Conservation (phyloP, 64 coral and sea anemone genomes). For the Hydrozoanthus tunicans region DNA sequence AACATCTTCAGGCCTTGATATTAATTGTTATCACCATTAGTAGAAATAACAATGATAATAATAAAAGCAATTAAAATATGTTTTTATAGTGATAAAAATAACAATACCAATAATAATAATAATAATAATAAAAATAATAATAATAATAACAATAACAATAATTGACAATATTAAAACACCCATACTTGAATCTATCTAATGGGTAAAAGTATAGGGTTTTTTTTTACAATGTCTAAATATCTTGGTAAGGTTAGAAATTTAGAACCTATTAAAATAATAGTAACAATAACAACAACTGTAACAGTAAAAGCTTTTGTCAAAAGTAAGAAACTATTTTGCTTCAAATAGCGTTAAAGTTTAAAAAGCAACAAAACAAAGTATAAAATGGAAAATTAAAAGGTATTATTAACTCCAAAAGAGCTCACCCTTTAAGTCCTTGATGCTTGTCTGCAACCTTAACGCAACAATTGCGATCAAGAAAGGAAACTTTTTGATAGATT, state of each 20-base stretch:
- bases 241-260: too few species aligned
- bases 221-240: neutral
- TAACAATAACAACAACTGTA: too few species aligned
- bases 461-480: neutral
- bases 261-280: too few species aligned
- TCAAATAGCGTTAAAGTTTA: too few species aligned
- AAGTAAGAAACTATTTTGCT: too few species aligned
- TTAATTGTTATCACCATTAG: neutral
- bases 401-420: neutral
- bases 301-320: too few species aligned
- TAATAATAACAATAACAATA: too few species aligned
- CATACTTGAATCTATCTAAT: too few species aligned
- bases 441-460: constrained; percentile 22
- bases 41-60: neutral
- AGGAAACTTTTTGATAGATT: neutral
- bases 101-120: neutral
- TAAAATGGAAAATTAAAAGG: too few species aligned
- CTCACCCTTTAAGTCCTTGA: constrained; percentile 32
- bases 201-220: neutral
- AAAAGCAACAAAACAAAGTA: too few species aligned
- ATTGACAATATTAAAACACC: too few species aligned
- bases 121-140: neutral
- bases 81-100: neutral
- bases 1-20: constrained; percentile 83
- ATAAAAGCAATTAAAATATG: neutral